Percentiles rank a stretch among this genome's conserved stretches.
Evolutionary conservation across 2,888 invertebrate species (phyloP).

Genomic region (Icerya purchasi): DNA sequence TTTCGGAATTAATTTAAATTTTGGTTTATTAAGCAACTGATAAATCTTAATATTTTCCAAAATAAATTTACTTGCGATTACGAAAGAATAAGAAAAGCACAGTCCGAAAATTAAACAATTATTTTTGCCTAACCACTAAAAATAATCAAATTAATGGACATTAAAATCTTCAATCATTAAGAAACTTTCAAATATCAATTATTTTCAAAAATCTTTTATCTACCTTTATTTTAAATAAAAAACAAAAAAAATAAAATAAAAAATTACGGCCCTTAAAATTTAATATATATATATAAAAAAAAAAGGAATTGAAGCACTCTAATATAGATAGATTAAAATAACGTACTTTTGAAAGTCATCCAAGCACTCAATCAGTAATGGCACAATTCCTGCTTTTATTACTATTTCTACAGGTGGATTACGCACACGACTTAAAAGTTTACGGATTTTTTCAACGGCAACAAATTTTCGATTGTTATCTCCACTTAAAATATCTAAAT

Average conservation of each 20-base stretch:
- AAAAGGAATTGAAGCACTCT: too few species aligned
- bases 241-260: too few species aligned
- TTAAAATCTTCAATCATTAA: background rate
- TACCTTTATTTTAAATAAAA: too few species aligned
- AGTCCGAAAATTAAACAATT: too few species aligned
- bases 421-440: conserved; percentile 77
- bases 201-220: too few species aligned
- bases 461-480: conserved; percentile 39
- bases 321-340: background rate
- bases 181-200: background rate
- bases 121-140: too few species aligned
- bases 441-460: conserved; percentile 60
- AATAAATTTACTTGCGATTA: too few species aligned
- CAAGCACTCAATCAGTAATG: conserved; percentile 77
- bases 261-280: background rate
- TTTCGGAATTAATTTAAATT: too few species aligned
- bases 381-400: conserved; percentile 80
- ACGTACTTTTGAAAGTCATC: conserved; percentile 16
- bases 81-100: too few species aligned
- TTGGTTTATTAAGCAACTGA: too few species aligned
- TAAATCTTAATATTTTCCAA: too few species aligned
- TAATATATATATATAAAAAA: background rate
- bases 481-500: conserved; percentile 42
- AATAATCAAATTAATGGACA: conserved; percentile 12
- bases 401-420: conserved; percentile 96